A percentile compares a stretch with the other conserved stretches of the same genome.
Evolutionary conservation across 2,113 vertebrate genomes (phyloP).

Genomic region (Lophochroa leadbeateri): DNA sequence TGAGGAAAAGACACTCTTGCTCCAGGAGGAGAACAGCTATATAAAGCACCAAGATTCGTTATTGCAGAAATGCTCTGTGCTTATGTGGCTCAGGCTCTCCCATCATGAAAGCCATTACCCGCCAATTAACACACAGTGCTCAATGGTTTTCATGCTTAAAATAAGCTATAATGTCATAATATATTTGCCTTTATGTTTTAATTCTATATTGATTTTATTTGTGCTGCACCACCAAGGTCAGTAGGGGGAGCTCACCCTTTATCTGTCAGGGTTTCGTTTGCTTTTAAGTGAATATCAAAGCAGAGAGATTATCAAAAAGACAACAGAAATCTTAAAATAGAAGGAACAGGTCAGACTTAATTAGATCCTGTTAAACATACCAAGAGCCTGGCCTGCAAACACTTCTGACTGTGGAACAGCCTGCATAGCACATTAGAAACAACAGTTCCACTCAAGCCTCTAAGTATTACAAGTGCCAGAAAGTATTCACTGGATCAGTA

Average conservation of each 20-base stretch:
- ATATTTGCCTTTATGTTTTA: not conserved
- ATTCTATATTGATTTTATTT: not conserved
- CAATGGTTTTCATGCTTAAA: not conserved
- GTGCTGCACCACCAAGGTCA: not conserved
- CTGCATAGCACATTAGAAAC: not conserved
- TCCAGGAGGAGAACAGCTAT: not conserved
- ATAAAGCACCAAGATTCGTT: not conserved
- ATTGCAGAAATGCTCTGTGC: not conserved
- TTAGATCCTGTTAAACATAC: not conserved
- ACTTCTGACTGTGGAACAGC: not conserved
- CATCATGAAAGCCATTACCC: not conserved
- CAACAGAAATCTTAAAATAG: not conserved
- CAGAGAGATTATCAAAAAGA: not conserved
- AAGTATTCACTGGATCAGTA: conserved; percentile 18
- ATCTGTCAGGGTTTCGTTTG: not conserved
- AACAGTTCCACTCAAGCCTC: not conserved
- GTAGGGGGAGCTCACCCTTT: conserved; percentile 60
- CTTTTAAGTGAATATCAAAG: not conserved
- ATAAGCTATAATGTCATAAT: not conserved
- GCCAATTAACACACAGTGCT: not conserved
- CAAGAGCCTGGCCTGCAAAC: not conserved
- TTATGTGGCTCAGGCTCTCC: not conserved
- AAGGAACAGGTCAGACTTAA: not conserved
- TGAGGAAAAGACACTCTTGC: not conserved
- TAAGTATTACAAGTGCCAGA: not conserved